These are phyloP conservation scores for Pristionchus mayeri DNA, from an alignment of 2,888 invertebrate genomes.

Conservation along the genomic window DNA sequence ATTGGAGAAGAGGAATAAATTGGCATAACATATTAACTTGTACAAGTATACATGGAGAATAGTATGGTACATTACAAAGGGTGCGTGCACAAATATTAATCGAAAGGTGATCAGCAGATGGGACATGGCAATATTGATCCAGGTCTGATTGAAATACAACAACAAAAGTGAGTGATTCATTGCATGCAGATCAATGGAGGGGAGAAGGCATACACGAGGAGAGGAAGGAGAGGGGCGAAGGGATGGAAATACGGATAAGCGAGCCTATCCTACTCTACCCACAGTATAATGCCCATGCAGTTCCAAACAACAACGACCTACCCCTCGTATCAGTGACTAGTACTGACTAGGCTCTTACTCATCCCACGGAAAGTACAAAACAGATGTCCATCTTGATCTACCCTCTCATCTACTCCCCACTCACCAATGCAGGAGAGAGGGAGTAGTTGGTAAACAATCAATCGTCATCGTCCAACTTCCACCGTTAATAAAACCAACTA, in stretches of 20 bases:
- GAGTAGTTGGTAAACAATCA: neutral
- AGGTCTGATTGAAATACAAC: neutral
- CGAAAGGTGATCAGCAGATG: neutral
- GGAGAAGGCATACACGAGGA: neutral
- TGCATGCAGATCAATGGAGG: constrained; percentile 15
- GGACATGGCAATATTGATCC: neutral
- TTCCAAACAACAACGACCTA: too few species aligned
- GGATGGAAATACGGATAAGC: neutral
- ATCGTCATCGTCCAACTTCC: constrained; percentile 6
- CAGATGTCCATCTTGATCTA: neutral
- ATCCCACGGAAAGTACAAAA: neutral
- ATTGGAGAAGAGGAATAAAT: neutral
- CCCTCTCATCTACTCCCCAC: neutral
- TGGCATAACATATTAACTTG: constrained; percentile 11
- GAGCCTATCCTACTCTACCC: neutral
- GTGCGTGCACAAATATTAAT: neutral
- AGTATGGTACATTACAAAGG: constrained; percentile 1
- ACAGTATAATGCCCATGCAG: neutral
- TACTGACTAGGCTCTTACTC: neutral
- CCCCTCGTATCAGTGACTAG: neutral
- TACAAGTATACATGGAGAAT: constrained; percentile 15
- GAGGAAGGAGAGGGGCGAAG: neutral
- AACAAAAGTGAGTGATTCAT: neutral
- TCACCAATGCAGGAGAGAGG: neutral
- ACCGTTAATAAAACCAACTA: too few species aligned